Evolutionary conservation across 2,797 vertebrate species (phyloP), one percentile per base, ranked within the genome.

Genomic region (Allobates femoralis): DNA sequence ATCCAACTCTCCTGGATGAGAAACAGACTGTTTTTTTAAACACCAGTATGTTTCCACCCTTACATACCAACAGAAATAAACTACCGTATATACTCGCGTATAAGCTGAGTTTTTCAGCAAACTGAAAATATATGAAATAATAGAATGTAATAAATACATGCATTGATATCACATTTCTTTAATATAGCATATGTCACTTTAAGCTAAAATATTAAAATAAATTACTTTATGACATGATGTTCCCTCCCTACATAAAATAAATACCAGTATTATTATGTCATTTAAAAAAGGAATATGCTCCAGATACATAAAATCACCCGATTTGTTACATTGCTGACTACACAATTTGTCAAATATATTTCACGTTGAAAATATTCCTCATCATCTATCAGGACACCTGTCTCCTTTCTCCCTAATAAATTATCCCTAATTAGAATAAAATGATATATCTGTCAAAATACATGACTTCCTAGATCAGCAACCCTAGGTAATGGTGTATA

Each of bases 341-440:
- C n/a, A 69, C 41, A 53, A 28, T 67, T 62, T 23, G 6, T 66
- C 18, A 46, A 26, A 81, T 81, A 46, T 53, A 3, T 30, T 81
- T 81, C 41, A 23, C n/a, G 18, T 18, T 19, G 14, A 62, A 41
- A 23, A 41, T 64, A 58, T 60, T 79, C 34, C 23, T 41, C 28
- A 50, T 26, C 16, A 32, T 66, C 51, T 66, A 50, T 66, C 60
- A 81, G 50, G 55, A n/a, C 26, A 67, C 19, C 37, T 67, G 79
- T 28, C 58, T 67, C 28, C 26, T 30, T 21, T 66, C 60, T 79
- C n/a, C 26, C 18, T 66, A 18, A 81, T 81, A 81, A 64, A 67
- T 69, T n/a, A 19, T 4, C 26, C 6, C 11, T 18, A 15, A 81
- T 30, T 51, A 81, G 64, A 53, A 53, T 28, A 81, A 79, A 28